These are phyloP conservation scores for Diadromus collaris DNA, from an alignment of 2,888 invertebrate genomes.

Conservation along the genomic window DNA sequence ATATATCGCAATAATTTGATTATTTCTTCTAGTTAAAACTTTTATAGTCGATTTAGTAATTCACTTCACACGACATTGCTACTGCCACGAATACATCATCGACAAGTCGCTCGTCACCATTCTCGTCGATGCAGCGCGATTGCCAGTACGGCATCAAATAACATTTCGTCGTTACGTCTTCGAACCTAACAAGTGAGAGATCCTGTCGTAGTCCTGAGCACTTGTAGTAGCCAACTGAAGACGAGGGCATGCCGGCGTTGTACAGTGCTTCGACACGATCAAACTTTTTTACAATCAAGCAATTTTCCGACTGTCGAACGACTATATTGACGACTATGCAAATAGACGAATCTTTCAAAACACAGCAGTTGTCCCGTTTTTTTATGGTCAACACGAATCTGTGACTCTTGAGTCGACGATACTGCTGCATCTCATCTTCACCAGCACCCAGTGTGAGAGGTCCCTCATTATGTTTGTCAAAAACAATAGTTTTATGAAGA, in stretches of 20 bases:
- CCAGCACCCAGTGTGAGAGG: not conserved
- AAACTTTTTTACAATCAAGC: constrained; percentile 12
- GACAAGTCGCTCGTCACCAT: not conserved
- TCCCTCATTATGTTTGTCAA: constrained; percentile 4
- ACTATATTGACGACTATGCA: constrained; percentile 10
- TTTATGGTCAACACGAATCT: not conserved
- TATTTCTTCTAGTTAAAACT: no score
- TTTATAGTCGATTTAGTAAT: no score
- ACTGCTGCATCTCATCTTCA: not conserved
- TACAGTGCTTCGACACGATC: constrained; percentile 16
- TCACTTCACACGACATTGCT: constrained; percentile 18
- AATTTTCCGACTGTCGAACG: not conserved
- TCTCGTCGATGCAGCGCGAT: constrained; percentile 4
- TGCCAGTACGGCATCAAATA: constrained; percentile 20
- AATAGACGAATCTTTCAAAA: not conserved
- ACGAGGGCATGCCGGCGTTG: constrained; percentile 7
- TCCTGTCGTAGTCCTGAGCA: constrained; percentile 11
- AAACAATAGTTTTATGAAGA: not conserved
- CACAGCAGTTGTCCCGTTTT: no score
- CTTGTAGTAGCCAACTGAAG: constrained; percentile 21
- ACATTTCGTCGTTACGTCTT: constrained; percentile 14
- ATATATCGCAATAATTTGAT: no score
- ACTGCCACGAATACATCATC: constrained; percentile 10
- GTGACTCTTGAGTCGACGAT: not conserved
- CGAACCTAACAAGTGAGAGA: constrained; percentile 9